Evolutionary conservation across 2,888 invertebrate genomes (phyloP).

Genomic region (Neocrepidodera transversa): DNA sequence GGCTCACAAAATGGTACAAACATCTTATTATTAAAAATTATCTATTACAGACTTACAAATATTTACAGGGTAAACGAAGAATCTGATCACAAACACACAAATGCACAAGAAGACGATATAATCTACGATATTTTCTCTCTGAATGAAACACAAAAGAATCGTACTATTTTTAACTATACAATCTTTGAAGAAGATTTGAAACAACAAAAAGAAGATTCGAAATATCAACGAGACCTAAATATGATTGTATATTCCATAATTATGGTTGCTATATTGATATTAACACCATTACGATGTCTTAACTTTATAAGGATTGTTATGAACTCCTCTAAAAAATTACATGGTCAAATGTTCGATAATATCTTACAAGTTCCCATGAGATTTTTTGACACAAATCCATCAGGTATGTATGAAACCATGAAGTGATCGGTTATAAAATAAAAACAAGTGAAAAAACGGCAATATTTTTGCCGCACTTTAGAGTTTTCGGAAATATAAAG

Average conservation of each 20-base stretch:
- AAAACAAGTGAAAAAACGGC: no score
- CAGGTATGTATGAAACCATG: no score
- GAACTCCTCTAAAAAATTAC: slow-evolving; percentile 76
- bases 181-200: background rate
- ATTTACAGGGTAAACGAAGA: slow-evolving; percentile 59
- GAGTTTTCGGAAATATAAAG: no score
- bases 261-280: slow-evolving; percentile 66
- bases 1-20: slow-evolving; percentile 84
- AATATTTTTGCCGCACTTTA: no score
- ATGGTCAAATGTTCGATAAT: slow-evolving; percentile 79
- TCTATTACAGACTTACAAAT: background rate
- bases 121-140: no score
- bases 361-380: slow-evolving; percentile 78
- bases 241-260: slow-evolving; percentile 68
- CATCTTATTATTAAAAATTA: no score
- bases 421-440: no score
- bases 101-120: slow-evolving; percentile 3
- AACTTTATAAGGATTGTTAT: slow-evolving; percentile 78
- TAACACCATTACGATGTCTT: slow-evolving; percentile 70
- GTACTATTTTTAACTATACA: slow-evolving; percentile 3
- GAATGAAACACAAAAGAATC: no score
- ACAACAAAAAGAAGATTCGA: background rate
- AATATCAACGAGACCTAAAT: slow-evolving; percentile 40
- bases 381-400: slow-evolving; percentile 86
- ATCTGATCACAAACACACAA: slow-evolving; percentile 47